A percentile compares a stretch with the other conserved stretches of the same genome.
phyloP scores from a whole-genome alignment of 2,888 invertebrate genomes.

The Synergus itoensis region DNA sequence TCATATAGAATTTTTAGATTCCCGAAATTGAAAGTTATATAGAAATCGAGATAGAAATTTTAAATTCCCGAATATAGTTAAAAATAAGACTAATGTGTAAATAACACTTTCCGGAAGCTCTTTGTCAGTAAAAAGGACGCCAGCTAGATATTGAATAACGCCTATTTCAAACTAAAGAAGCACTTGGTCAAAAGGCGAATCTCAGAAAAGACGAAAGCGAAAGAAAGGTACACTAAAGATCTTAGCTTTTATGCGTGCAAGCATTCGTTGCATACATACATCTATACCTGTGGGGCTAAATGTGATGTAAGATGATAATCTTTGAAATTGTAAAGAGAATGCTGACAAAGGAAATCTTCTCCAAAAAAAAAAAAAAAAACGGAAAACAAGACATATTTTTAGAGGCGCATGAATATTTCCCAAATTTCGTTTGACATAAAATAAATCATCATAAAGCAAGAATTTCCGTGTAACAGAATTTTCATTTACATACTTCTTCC shows the following conservation, averaged over 20 bases:
- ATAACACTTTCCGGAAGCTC: slow-evolving; percentile 66
- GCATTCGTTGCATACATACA: background rate
- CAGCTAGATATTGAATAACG: slow-evolving; percentile 65
- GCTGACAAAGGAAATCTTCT: slow-evolving; percentile 26
- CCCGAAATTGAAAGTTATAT: too few species aligned
- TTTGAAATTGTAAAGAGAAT: slow-evolving; percentile 20
- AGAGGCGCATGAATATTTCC: too few species aligned
- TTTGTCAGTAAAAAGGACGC: slow-evolving; percentile 61
- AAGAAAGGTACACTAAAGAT: slow-evolving; percentile 48
- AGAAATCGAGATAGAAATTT: too few species aligned
- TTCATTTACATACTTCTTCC: too few species aligned
- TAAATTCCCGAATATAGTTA: background rate
- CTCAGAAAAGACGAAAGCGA: slow-evolving; percentile 54
- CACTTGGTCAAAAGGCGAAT: slow-evolving; percentile 64
- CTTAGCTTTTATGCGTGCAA: background rate
- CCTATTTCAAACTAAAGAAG: slow-evolving; percentile 65
- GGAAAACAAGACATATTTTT: too few species aligned
- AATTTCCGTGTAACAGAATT: too few species aligned
- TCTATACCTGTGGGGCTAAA: slow-evolving; percentile 17
- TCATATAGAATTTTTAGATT: too few species aligned
- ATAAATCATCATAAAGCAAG: too few species aligned
- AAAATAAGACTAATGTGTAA: slow-evolving; percentile 27
- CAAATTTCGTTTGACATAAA: too few species aligned
- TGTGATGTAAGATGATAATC: slow-evolving; percentile 38
- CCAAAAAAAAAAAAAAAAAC: background rate